phyloP scores from a whole-genome alignment of 2,888 invertebrate species.

The Pterobdella sp. region DNA sequence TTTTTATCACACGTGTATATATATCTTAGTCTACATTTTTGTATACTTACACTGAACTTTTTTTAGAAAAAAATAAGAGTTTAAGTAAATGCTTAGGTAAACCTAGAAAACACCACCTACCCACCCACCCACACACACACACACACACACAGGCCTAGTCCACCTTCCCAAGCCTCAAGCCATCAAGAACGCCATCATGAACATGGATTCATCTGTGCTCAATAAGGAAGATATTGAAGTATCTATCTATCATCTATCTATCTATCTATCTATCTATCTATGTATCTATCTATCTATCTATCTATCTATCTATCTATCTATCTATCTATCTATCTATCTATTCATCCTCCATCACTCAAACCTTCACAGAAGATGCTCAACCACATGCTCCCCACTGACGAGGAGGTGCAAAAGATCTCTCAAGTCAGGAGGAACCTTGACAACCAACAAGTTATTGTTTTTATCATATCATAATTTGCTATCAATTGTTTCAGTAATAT shows the following conservation, averaged over 20 bases:
- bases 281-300: neutral
- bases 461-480: too few species aligned
- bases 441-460: slow-evolving; percentile 1
- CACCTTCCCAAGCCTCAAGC: slow-evolving; percentile 83
- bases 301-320: neutral
- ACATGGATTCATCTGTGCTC: slow-evolving; percentile 97
- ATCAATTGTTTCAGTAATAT: too few species aligned
- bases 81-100: too few species aligned
- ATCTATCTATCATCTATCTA: slow-evolving; percentile 31
- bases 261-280: neutral
- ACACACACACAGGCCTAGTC: neutral
- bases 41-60: too few species aligned
- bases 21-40: too few species aligned
- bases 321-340: neutral
- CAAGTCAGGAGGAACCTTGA: neutral
- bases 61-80: too few species aligned
- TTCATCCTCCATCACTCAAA: neutral
- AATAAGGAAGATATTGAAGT: slow-evolving; percentile 93
- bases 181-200: slow-evolving; percentile 89
- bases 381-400: slow-evolving; percentile 14
- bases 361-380: slow-evolving; percentile 9
- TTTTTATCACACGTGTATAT: too few species aligned
- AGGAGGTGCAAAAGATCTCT: slow-evolving; percentile 1
- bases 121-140: neutral
- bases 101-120: too few species aligned